Evolutionary conservation across 2,113 vertebrate species (phyloP).

Genomic region (Gadus chalcogrammus): DNA sequence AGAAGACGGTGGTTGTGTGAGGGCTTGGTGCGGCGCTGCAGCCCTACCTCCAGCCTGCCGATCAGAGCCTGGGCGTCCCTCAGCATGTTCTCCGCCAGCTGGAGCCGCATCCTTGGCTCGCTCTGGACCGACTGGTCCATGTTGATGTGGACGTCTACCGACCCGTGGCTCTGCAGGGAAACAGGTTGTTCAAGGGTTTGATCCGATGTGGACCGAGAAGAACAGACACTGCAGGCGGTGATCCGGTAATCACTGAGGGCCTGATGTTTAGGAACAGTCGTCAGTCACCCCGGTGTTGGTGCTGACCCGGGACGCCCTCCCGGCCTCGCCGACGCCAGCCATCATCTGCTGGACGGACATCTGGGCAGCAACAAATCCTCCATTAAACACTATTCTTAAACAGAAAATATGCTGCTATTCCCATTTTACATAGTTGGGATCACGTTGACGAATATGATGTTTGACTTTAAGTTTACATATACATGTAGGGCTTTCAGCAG

Average conservation of each 20-base stretch:
- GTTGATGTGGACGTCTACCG: conserved; percentile 82
- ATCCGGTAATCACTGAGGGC: background rate
- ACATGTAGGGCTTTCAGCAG: too few relatives aligned
- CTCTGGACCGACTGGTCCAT: conserved; percentile 77
- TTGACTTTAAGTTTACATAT: too few relatives aligned
- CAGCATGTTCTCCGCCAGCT: conserved; percentile 82
- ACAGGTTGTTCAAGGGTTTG: background rate
- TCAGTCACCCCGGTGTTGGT: conserved; percentile 53
- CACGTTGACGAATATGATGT: too few relatives aligned
- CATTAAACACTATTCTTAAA: conserved; percentile 21
- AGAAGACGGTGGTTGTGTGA: too few relatives aligned
- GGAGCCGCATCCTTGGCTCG: conserved; percentile 80
- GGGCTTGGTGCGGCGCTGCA: background rate
- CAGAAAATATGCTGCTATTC: background rate
- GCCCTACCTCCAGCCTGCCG: conserved; percentile 76
- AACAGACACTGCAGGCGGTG: background rate
- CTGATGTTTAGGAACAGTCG: background rate
- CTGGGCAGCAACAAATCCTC: conserved; percentile 36
- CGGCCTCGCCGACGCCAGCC: conserved; percentile 67
- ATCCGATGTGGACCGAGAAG: background rate
- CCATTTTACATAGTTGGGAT: too few relatives aligned
- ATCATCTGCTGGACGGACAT: conserved; percentile 75
- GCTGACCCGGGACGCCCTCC: conserved; percentile 57
- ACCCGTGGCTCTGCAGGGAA: conserved; percentile 65
- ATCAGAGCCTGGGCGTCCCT: conserved; percentile 76